Evolutionary conservation across 1,140 invertebrate genomes (phyloP), one percentile per base, ranked within the genome.

Genomic region (Xylocopa sonorina): DNA sequence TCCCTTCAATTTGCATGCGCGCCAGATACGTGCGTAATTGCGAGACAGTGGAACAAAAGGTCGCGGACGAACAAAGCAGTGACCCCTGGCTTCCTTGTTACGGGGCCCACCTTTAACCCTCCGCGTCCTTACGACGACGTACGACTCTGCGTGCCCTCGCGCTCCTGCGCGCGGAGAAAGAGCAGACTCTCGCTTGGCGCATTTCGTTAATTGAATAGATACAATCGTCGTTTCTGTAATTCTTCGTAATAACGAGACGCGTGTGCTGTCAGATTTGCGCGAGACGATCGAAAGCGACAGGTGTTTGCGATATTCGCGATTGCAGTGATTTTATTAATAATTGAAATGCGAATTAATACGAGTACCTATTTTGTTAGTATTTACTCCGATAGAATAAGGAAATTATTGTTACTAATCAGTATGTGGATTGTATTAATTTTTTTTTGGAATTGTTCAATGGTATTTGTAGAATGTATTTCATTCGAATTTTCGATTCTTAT

Each of bases 61-160:
- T 63, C 24, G 69, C 46, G 29, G 50, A 34, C 21, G 46, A 78
- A 73, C 55, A 72, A 72, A 78, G 73, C 55, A 62, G 32, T 73
- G 68, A 60, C 57, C 77, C 73, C 48, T 48, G 32, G 69, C 34
- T 78, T 63, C 68, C 38, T 78, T 53, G 67, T 63, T 48, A 62
- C 68, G 66, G n/a, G n/a, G n/a, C n/a, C 41, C 5, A 29, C 43
- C 43, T 46, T 32, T n/a, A n/a, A n/a, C 34, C 9, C 34, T n/a
- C n/a, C 53, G 18, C 27, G 62, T 77, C 27, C 53, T 38, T 24
- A 9, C 43, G 9, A 71, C 55, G 55, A 71, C 43, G 67, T 62
- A 78, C 43, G 75, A 78, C 71, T n/a, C n/a, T 71, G 75, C 75
- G 75, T 78, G 75, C 32, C 75, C n/a, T 55, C 62, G 60, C 43